Evolutionary conservation across 2,888 invertebrate genomes (phyloP), one percentile per base, ranked within the genome.

Genomic region (Cataglyphis altisquamis): DNA sequence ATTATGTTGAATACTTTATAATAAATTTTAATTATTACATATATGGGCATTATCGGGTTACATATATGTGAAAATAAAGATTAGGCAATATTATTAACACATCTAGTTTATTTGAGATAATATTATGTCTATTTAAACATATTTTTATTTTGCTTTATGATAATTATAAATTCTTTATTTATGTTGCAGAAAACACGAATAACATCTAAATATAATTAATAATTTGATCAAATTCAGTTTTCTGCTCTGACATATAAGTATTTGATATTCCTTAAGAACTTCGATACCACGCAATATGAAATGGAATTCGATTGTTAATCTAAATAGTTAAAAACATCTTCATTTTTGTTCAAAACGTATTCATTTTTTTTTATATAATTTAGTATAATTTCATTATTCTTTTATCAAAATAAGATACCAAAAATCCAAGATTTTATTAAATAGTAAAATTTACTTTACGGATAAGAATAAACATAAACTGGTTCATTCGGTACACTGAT

Each of bases 321-420:
- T 64, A 70, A 92, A 94, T 9, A 82, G 36, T 4, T 32, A 0
- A 94, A 0, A 0, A 90, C 90, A 0, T 83, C 84, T 48, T 93
- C 21, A 21, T 21, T 21, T 21, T 21, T 0, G 21, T 21, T 21
- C 21, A 21, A 21, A 21, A 21, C 21, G 91, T 3, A 95, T 91
- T 83, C 94, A 88, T 0, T 75, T 66, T 73, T 94, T 93, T 1
- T 91, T 84, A 0, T 0, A 77, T 93, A 94, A 1, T 88, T 85
- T 0, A 70, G 5, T 0, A 62, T 18, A 45, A 41, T 6, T 6
- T 73, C 29, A 2, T 10, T 1, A 12, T 9, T 52, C 6, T 1
- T 77, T 52, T 6, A 25, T 0, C 15, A 25, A 6, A n/a, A 75
- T 18, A 29, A 74, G 36, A 8, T 66, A 6, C 15, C 6, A 0